Conservation (phyloP, 2,888 invertebrate genomes). For the Lymantria dispar region DNA sequence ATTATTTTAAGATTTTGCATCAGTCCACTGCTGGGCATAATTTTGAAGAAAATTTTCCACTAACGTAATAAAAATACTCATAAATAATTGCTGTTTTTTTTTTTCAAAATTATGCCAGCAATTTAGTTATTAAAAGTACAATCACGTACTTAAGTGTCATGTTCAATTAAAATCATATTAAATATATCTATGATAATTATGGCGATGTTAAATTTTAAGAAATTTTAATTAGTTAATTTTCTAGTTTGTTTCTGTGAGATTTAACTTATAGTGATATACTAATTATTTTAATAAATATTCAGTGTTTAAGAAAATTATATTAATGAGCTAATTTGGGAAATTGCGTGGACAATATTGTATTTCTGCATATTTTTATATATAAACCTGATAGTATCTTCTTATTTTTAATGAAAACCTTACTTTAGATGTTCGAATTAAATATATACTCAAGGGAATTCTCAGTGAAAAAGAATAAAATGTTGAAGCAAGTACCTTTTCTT, state of each 20-base stretch:
- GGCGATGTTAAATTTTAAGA: conserved; percentile 30
- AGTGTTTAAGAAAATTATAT: no score
- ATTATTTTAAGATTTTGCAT: no score
- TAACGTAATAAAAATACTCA: background rate
- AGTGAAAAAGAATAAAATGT: no score
- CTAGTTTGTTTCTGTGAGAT: conserved; percentile 23
- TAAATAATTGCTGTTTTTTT: background rate
- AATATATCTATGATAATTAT: conserved; percentile 13
- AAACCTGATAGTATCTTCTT: no score
- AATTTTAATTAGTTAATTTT: conserved; percentile 29
- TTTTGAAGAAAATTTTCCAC: conserved; percentile 9
- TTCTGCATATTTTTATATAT: no score
- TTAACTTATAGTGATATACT: conserved; percentile 6
- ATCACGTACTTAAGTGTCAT: conserved; percentile 56
- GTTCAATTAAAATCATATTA: conserved; percentile 37
- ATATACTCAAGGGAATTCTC: no score
- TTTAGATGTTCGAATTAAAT: no score
- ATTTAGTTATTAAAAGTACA: conserved; percentile 51
- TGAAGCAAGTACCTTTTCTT: background rate
- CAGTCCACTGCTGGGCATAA: conserved; percentile 27
- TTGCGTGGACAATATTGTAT: no score
- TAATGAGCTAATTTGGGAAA: no score
- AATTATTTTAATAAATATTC: no score
- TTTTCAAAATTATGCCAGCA: conserved; percentile 19
- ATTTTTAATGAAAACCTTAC: no score